Conservation (phyloP, 2,888 invertebrate genomes). For the Tanypteryx hageni region DNA sequence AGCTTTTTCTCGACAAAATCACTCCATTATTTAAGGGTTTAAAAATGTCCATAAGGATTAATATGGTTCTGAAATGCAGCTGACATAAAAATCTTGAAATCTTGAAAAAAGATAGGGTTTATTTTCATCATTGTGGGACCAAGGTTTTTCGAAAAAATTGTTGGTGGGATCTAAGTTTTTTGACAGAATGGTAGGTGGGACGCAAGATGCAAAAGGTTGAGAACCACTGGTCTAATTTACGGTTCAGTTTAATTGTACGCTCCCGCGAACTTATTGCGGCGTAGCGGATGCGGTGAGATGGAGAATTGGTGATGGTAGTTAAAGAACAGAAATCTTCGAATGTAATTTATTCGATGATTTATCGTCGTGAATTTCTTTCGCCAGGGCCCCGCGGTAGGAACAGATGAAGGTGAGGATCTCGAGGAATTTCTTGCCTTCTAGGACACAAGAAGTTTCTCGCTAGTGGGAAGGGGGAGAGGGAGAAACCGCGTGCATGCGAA, state of each 20-base stretch:
- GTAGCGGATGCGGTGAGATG: neutral
- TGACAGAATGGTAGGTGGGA: no score
- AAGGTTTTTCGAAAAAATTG: no score
- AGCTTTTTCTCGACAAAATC: no score
- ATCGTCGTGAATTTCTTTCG: neutral
- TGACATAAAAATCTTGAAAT: no score
- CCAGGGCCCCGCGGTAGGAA: neutral
- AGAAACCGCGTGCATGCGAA: slow-evolving; percentile 9
- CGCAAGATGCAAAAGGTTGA: no score
- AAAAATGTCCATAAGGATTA: no score
- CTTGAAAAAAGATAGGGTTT: no score
- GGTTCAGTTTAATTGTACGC: neutral
- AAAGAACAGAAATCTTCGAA: neutral
- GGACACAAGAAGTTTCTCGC: neutral
- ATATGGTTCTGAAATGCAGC: no score
- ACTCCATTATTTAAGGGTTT: no score
- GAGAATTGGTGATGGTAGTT: neutral
- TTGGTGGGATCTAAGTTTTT: no score
- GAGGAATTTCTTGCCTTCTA: neutral
- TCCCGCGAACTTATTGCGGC: neutral
- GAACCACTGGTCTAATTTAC: no score
- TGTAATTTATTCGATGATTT: neutral
- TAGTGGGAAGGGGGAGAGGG: neutral
- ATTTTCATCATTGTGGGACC: no score
- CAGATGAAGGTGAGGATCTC: neutral